These are phyloP conservation scores for Andrena trimmerana DNA, from an alignment of 2,888 invertebrate species.

Conservation along the genomic window DNA sequence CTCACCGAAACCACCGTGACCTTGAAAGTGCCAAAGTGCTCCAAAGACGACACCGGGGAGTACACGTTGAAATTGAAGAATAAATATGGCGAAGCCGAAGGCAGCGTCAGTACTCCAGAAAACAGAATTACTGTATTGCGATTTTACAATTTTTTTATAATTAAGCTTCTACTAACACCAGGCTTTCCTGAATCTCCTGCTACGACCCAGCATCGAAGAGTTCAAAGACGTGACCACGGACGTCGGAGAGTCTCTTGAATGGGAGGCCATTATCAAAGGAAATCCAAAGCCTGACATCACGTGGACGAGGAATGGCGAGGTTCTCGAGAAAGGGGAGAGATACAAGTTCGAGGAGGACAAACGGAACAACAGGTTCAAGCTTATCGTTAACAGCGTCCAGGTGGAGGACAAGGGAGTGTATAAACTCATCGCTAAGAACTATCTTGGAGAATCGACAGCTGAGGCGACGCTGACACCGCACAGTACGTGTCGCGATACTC, in stretches of 20 bases:
- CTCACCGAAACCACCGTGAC: conserved; percentile 93
- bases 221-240: conserved; percentile 90
- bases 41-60: conserved; percentile 90
- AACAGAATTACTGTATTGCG: neutral
- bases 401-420: conserved; percentile 92
- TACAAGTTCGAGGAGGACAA: conserved; percentile 88
- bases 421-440: conserved; percentile 91
- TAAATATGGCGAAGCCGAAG: conserved; percentile 91
- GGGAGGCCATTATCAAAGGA: conserved; percentile 93
- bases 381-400: conserved; percentile 90
- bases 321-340: conserved; percentile 87
- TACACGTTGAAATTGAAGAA: conserved; percentile 93
- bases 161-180: conserved; percentile 60
- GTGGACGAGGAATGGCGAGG: conserved; percentile 90
- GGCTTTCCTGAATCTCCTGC: conserved; percentile 91
- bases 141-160: neutral
- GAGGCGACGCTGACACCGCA: conserved; percentile 90
- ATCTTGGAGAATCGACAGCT: conserved; percentile 90
- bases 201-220: conserved; percentile 92
- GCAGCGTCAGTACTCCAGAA: conserved; percentile 86
- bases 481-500: conserved; percentile 86
- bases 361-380: conserved; percentile 89
- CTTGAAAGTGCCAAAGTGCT: conserved; percentile 91
- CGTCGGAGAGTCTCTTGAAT: conserved; percentile 92
- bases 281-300: conserved; percentile 95